Base-by-base conservation (phyloP, 1,140 invertebrate genomes). In the Drosophila nigromelanica region DNA sequence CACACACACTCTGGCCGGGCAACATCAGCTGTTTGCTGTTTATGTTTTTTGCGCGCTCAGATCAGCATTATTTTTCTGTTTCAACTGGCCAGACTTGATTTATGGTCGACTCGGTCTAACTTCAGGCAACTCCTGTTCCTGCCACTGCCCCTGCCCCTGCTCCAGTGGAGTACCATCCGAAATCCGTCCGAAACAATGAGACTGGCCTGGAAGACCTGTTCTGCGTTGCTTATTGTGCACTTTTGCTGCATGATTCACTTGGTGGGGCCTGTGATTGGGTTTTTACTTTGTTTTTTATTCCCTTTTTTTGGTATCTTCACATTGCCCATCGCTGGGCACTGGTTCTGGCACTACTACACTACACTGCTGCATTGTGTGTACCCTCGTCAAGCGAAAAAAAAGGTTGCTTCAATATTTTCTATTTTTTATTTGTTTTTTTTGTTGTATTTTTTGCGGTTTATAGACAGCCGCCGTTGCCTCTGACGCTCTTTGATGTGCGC, bases 51-150 rank as follows among this genome's bases (percentile, higher is more conserved):
- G 42, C 73, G 66, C 56, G 62, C 77, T 73, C 73, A 67, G 75
- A 66, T 62, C 61, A 78, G 24, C 21, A 74, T 70, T 81, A 74
- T 70, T 81, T 74, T 80, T 68, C 42, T 60, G 59, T 74, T 64
- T 51, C 63, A 70, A 86, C 80, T 83, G 54, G 72, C 80, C 76
- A 76, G 77, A 80, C 81, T 86, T 86, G 81, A 86, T 86, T 86
- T 86, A 87, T 86, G 47, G 64, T 51, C 61, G 42, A 27, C 71
- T 71, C 51, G 27, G 51, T 71, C 47, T 69, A 48, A 47, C n/a
- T n/a, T n/a, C n/a, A n/a, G n/a, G n/a, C n/a, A n/a, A n/a, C 60
- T 35, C 27, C 45, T 42, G 39, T 7, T 24, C 39, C 24, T 27
- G 7, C 27, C 21, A 11, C 43, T 37, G 27, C 12, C 37, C 11